phyloP scores from a whole-genome alignment of 2,888 invertebrate genomes.

The Frankliniella intonsa region DNA sequence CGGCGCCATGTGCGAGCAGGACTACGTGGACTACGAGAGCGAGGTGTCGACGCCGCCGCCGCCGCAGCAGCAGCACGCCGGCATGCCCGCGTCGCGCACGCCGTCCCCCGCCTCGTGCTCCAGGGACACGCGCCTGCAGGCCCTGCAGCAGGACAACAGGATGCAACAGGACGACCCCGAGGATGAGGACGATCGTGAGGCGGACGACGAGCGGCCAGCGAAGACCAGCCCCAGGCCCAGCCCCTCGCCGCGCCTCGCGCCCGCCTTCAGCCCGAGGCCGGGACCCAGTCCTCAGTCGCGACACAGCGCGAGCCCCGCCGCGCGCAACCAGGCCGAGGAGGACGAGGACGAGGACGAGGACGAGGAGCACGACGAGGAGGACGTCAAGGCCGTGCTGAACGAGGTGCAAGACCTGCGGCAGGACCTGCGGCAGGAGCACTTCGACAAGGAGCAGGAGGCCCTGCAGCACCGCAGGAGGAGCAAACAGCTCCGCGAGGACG shows the following conservation, averaged over 20 bases:
- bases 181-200: background rate
- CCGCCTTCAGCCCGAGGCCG: background rate
- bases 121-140: constrained; percentile 34
- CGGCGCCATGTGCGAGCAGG: constrained; percentile 43
- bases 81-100: constrained; percentile 43
- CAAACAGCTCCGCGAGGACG: constrained; percentile 33
- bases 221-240: background rate
- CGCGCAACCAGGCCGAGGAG: constrained; percentile 33
- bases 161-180: background rate
- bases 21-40: constrained; percentile 42
- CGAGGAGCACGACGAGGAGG: constrained; percentile 42
- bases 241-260: background rate
- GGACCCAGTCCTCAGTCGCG: background rate
- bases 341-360: constrained; percentile 38
- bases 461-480: constrained; percentile 32
- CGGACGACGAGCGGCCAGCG: background rate
- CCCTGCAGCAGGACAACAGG: constrained; percentile 16
- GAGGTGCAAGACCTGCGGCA: constrained; percentile 30
- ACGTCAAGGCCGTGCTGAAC: constrained; percentile 38
- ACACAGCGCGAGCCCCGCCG: constrained; percentile 31
- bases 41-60: constrained; percentile 36
- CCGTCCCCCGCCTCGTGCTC: constrained; percentile 41
- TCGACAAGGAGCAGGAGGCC: constrained; percentile 33
- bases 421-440: constrained; percentile 27
- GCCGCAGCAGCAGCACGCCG: constrained; percentile 29